Percentiles rank a stretch among this genome's conserved stretches.
phyloP scores from a whole-genome alignment of 1,140 invertebrate genomes.

The Drosophila fuyamai region DNA sequence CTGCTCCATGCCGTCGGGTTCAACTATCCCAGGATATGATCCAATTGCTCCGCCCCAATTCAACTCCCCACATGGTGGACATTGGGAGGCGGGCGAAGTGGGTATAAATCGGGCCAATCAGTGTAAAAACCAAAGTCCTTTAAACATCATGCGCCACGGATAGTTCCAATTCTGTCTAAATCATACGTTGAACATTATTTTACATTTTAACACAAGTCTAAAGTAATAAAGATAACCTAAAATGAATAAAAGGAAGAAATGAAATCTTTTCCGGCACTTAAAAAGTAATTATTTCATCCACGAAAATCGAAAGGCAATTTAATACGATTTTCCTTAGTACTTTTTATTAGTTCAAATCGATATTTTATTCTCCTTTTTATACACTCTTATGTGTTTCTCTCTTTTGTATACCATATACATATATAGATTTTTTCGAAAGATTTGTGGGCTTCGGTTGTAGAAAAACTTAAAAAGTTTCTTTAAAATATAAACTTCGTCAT shows the following conservation, averaged over 20 bases:
- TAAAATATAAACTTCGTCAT: conserved; percentile 51
- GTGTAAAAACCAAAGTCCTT: neutral
- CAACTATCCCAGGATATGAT: conserved; percentile 8
- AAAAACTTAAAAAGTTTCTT: conserved; percentile 68
- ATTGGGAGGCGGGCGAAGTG: neutral
- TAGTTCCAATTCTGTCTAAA: conserved; percentile 21
- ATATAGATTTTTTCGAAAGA: conserved; percentile 53
- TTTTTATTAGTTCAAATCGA: conserved; percentile 56
- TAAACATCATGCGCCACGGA: neutral
- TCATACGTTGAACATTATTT: conserved; percentile 36
- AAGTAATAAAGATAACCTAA: neutral
- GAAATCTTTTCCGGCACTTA: no score
- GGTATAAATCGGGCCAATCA: neutral
- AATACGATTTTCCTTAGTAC: conserved; percentile 16
- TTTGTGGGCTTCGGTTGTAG: conserved; percentile 74
- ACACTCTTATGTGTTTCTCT: conserved; percentile 66
- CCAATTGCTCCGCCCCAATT: neutral
- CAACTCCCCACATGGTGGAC: conserved; percentile 7
- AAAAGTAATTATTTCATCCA: neutral
- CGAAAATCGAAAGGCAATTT: neutral
- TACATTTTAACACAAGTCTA: conserved; percentile 17
- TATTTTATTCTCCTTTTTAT: conserved; percentile 59
- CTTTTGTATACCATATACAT: conserved; percentile 52
- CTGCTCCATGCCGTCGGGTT: neutral
- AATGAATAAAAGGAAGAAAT: no score